Conservation (phyloP, 2,888 invertebrate genomes). For the Mimumesa dahlbomi region DNA sequence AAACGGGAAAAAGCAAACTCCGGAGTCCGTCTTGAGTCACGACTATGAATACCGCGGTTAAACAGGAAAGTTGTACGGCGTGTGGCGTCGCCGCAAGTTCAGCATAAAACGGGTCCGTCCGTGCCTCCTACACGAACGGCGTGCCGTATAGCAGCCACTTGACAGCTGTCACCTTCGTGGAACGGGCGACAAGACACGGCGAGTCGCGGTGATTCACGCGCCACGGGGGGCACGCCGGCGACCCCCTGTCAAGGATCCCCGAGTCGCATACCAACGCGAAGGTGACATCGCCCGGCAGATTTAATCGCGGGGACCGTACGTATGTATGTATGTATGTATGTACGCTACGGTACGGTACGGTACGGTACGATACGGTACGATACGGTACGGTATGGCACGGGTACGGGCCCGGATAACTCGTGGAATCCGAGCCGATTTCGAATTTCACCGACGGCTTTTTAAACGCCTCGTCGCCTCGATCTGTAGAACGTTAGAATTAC, state of each 20-base stretch:
- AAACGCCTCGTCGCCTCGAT: too few relatives aligned
- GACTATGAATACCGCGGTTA: too few relatives aligned
- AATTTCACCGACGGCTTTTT: too few relatives aligned
- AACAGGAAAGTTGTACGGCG: too few relatives aligned
- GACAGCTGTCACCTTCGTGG: constrained; percentile 79
- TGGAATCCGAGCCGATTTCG: constrained; percentile 42
- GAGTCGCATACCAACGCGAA: constrained; percentile 69
- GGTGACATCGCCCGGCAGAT: constrained; percentile 72
- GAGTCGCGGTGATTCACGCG: constrained; percentile 76
- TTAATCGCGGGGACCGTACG: constrained; percentile 64
- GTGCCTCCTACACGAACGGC: constrained; percentile 64
- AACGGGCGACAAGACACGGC: constrained; percentile 75
- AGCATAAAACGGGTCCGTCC: constrained; percentile 28
- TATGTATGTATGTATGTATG: too few relatives aligned
- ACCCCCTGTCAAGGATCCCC: constrained; percentile 77
- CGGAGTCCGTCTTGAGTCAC: too few relatives aligned
- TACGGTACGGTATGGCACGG: too few relatives aligned
- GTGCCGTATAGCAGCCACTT: constrained; percentile 68
- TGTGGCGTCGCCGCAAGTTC: too few relatives aligned
- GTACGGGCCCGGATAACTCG: constrained; percentile 13
- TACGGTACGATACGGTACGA: too few relatives aligned
- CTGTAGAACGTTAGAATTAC: too few relatives aligned
- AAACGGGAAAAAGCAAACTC: too few relatives aligned
- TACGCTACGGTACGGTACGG: too few relatives aligned
- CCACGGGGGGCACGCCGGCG: constrained; percentile 72